Percentiles rank a stretch among this genome's conserved stretches.
Conservation (phyloP, 1,140 invertebrate genomes). For the Mercenaria mercenaria region DNA sequence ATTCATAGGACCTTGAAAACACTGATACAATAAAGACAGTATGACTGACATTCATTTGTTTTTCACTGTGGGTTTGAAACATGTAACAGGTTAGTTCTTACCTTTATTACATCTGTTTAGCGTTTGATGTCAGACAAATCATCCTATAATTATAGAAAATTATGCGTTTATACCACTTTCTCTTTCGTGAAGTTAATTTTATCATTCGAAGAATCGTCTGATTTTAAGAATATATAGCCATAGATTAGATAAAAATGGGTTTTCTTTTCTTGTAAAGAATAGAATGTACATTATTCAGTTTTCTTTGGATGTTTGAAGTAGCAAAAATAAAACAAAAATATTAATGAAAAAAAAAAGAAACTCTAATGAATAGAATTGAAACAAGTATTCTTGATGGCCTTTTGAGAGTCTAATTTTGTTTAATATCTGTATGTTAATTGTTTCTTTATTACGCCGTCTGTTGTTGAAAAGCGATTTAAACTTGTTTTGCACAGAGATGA, state of each 20-base stretch:
- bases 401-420: too few relatives aligned
- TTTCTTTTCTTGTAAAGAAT: neutral
- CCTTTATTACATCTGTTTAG: neutral
- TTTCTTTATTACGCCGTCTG: too few relatives aligned
- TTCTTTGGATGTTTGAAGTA: too few relatives aligned
- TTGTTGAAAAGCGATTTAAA: too few relatives aligned
- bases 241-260: neutral
- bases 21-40: neutral
- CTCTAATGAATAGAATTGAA: too few relatives aligned
- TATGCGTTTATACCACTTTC: neutral
- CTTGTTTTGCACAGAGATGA: too few relatives aligned
- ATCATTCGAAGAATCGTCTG: neutral
- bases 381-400: too few relatives aligned
- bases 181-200: neutral
- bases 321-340: too few relatives aligned
- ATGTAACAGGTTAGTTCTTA: neutral
- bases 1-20: neutral
- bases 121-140: neutral
- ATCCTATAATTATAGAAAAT: neutral
- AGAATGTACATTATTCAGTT: neutral
- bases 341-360: too few relatives aligned
- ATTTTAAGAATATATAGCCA: neutral
- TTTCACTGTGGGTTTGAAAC: neutral
- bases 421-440: too few relatives aligned
- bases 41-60: conserved; percentile 8